Percentiles rank a stretch among this genome's conserved stretches.
These are phyloP conservation scores for Cyanoderma ruficeps DNA, from an alignment of 2,113 vertebrate species.

Conservation along the genomic window DNA sequence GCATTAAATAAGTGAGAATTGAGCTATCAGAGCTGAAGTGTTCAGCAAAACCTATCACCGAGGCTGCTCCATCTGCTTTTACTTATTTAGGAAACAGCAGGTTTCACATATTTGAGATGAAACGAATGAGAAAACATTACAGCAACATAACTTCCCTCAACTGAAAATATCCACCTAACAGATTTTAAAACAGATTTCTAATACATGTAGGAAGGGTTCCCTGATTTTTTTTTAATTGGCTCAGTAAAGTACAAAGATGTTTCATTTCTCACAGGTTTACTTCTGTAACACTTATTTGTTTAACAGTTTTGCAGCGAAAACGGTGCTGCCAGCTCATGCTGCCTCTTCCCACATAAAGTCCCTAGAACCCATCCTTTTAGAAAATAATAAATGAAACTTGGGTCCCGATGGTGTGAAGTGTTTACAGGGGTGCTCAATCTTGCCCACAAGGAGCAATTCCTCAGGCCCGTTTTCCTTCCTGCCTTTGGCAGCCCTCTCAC, in stretches of 20 bases:
- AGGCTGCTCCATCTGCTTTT: constrained; percentile 72
- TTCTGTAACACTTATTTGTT: constrained; percentile 69
- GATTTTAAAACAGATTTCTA: constrained; percentile 76
- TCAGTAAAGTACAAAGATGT: constrained; percentile 67
- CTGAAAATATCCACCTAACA: constrained; percentile 71
- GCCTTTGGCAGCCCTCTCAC: neutral
- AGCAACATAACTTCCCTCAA: constrained; percentile 67
- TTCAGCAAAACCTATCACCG: constrained; percentile 62
- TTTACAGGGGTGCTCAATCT: neutral
- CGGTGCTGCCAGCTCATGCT: constrained; percentile 28
- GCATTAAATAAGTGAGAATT: constrained; percentile 62
- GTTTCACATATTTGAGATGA: constrained; percentile 74
- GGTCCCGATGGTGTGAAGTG: neutral
- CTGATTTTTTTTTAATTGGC: constrained; percentile 68
- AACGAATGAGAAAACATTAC: constrained; percentile 72
- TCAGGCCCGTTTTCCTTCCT: neutral
- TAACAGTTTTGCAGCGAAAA: constrained; percentile 49
- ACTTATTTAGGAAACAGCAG: constrained; percentile 75
- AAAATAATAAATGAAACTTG: neutral
- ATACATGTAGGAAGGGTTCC: constrained; percentile 72
- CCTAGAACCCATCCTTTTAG: neutral
- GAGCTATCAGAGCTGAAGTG: constrained; percentile 50
- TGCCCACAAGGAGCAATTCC: neutral
- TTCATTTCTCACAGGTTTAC: constrained; percentile 70
- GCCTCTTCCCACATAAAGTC: neutral